Evolutionary conservation across 2,888 invertebrate genomes (phyloP), one percentile per base, ranked within the genome.

Genomic region (Cyclophora albipunctata): DNA sequence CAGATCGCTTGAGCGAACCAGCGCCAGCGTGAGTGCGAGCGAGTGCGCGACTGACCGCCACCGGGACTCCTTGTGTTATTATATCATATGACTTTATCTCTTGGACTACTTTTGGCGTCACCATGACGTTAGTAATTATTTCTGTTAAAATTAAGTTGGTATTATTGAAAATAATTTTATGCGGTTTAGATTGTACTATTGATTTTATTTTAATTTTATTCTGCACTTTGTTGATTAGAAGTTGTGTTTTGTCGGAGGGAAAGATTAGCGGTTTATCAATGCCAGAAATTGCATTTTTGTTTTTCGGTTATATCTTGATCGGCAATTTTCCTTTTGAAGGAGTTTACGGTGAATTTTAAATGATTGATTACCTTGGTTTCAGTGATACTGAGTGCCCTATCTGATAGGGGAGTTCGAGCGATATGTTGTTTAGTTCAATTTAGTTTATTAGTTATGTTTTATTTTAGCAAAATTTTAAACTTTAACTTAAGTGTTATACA

Each of bases 361-460:
- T 79, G 78, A 79, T 83, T 79, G 72, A 77, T 78, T 82, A 81
- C 79, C 80, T 78, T 82, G 67, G 66, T 71, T 84, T 81, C 82
- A 84, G 83, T 85, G 82, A 87, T 87, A 86, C 72, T 75, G 77
- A 70, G 7, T 71, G 58, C 77, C 81, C 86, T 85, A 86, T 87
- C 58, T 78, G 78, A 85, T 84, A 77, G 86, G 82, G 77, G 47
- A 59, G 72, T 77, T 78, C 63, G 80, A 73, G 78, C 75, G 79
- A 83, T 73, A 83, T 86, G 87, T 87, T 88, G 81, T 87, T 87
- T 88, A 88, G 88, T 88, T 88, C 84, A 88, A 88, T 88, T 88
- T 87, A 87, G 84, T 87, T 88, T 86, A 87, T 88, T 88, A 87
- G 85, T 87, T 88, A 85, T 83, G 87, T 87, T 88, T 87, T 87